Base-by-base conservation (phyloP, 2,113 vertebrate species). In the Martes martes region DNA sequence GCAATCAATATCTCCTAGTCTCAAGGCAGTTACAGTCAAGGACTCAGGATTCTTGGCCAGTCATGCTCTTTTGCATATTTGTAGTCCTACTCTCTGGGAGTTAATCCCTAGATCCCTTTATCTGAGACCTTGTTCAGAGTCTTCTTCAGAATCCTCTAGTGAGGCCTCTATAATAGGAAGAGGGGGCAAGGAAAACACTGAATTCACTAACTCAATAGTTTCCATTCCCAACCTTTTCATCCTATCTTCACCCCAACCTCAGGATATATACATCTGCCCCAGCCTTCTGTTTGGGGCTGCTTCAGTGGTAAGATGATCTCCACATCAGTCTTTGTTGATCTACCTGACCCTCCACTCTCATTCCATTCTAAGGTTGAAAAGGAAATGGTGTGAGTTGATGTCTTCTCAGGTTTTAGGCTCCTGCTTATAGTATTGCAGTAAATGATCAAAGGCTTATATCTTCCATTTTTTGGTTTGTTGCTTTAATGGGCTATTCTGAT, bases 311-410 rank as follows among this genome's bases (percentile, higher is more conserved):
- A 47, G 28, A 33, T 0, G 4, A 10, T 1, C 1, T 6, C 2
- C 15, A 11, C 9, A 2, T 91, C 14, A 63, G 42, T 79, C 31
- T 52, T 50, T 52, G 15, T 19, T 71, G 6, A 36, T 50, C 76
- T 23, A 24, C 1, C 3, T 31, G n/a, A 39, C 1, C 15, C 14
- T 69, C 7, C 9, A 11, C 1, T 7, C 1, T 7, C 4, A 4
- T 47, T n/a, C 11, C 23, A 8, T n/a, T 59, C 1, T 36, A 6
- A 28, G 28, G 2, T 7, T 2, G 18, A 13, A 45, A 18, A 42
- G 28, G 28, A 31, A 85, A 61, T 0, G 63, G 33, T 1, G 2
- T 4, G 11, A 13, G 21, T 14, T 11, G 33, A 2, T 42, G 14
- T 15, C 45, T 80, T 39, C 55, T 59, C n/a, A n/a, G 50, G 7